Evolutionary conservation across 2,888 invertebrate genomes (phyloP), one percentile per base, ranked within the genome.

Genomic region (Latrodectus hesperus): DNA sequence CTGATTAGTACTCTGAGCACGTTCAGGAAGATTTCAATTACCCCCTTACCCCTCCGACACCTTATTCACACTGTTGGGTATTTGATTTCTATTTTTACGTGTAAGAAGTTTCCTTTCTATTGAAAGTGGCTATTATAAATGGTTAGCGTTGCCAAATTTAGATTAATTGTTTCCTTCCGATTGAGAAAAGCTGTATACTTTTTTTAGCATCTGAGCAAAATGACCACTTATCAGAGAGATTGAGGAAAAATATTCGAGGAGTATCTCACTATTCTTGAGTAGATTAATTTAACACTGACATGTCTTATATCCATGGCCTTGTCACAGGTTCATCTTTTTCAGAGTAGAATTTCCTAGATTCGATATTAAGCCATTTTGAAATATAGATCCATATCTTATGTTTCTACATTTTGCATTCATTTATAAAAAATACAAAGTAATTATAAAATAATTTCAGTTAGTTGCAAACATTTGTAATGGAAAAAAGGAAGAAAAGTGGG

Each of bases 1-100:
- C 75, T 82, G 82, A 82, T 84, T 84, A 77, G 83, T 64, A 67
- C 68, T 12, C 49, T 22, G 22, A 52, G 72, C 80, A 73, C 51
- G 72, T 14, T 64, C 12, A 26, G 65, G 70, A 53, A 22, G 51
- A 51, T 52, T 74, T 74, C 81, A 82, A 82, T 82, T 82, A 82
- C 81, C 22, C 38, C 38, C 6, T 22, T 22, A 22, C 38, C 38
- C 38, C 38, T 6, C 38, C 1, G 38, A 38, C 38, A 38, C 38
- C 38, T 38, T 38, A 38, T 38, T 38, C 38, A 38, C n/a, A 60
- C 11, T 51, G 55, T 55, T 52, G 17, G 51, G 64, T 64, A 17
- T 64, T 72, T 80, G 49, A 51, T 80, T 80, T 80, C 22, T 26
- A 51, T 64, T 52, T 51, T n/a, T 60, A 16, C n/a, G 6, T 16